Evolutionary conservation across 2,113 vertebrate genomes (phyloP), one percentile per base, ranked within the genome.

Genomic region (Marcusenius ussheri): DNA sequence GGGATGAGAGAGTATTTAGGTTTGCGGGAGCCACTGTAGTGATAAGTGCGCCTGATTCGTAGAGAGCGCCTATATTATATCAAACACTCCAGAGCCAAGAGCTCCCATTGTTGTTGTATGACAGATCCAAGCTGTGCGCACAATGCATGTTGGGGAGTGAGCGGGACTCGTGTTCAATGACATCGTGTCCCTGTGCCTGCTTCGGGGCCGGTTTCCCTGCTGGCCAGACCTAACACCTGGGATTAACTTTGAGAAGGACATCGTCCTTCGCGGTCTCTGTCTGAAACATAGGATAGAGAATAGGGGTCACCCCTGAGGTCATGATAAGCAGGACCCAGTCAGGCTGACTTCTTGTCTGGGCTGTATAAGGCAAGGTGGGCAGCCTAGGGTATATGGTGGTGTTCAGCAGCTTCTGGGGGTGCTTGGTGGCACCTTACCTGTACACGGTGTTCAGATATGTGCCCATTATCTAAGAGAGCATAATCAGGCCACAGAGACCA

Each of bases 1-100:
- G 31, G 35, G 74, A 80, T 80, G 74, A 42, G 35, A 17, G 39
- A 62, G n/a, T 31, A 85, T 89, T 89, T 46, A 89, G 53, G 83
- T 62, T 86, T 80, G 74, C 74, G 13, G 35, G 35, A 80, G 74
- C 31, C 10, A 39, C 74, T 39, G 31, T 80, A 80, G 74, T 17
- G 35, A 80, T 80, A 80, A 80, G 13, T 80, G 17, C 4, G 74
- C 1, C 74, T 80, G 35, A 80, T 80, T 42, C n/a, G 9, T 17
- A 39, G 31, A 15, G 13, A 42, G 74, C 74, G 35, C 62, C 62
- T 70, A 31, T 31, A 17, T 80, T 80, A 35, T 80, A 39, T 42
- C 74, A 80, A 35, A 80, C 35, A 80, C 74, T 80, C 74, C 17
- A 42, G 74, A 80, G 74, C 15, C 74, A 80, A 80, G 74, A 2